phyloP scores from a whole-genome alignment of 2,888 invertebrate genomes.

The Tridacna crocea region DNA sequence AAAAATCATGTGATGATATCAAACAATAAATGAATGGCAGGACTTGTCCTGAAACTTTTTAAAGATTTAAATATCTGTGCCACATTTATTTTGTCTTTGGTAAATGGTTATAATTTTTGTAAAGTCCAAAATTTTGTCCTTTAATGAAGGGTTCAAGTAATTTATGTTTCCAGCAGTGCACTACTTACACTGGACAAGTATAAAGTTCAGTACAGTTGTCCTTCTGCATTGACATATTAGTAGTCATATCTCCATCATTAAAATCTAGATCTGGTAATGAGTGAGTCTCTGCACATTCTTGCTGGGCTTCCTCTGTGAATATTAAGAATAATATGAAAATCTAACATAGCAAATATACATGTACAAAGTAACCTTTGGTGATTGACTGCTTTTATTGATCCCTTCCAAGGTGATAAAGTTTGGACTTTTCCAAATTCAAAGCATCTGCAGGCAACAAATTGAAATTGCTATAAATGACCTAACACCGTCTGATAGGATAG shows the following conservation, averaged over 20 bases:
- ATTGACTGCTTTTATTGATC: background rate
- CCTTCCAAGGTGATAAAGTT: background rate
- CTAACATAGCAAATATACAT: background rate
- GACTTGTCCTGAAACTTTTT: no score
- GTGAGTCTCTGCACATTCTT: conserved; percentile 9
- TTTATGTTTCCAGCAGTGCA: no score
- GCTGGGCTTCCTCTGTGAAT: conserved; percentile 15
- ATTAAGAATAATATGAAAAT: background rate
- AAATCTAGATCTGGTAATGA: conserved; percentile 39
- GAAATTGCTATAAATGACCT: background rate
- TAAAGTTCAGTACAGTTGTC: no score
- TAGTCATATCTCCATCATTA: background rate
- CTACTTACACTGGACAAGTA: no score
- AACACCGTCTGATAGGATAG: background rate
- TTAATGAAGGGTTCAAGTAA: no score
- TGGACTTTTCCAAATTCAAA: background rate
- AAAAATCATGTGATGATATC: no score
- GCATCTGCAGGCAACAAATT: background rate
- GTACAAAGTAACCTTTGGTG: background rate
- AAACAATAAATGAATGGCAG: no score
- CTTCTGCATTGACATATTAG: no score
- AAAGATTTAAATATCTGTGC: no score
- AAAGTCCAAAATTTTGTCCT: no score
- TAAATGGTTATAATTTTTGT: no score
- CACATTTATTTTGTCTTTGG: no score